phyloP scores from a whole-genome alignment of 2,113 vertebrate genomes.

The Callipepla squamata region DNA sequence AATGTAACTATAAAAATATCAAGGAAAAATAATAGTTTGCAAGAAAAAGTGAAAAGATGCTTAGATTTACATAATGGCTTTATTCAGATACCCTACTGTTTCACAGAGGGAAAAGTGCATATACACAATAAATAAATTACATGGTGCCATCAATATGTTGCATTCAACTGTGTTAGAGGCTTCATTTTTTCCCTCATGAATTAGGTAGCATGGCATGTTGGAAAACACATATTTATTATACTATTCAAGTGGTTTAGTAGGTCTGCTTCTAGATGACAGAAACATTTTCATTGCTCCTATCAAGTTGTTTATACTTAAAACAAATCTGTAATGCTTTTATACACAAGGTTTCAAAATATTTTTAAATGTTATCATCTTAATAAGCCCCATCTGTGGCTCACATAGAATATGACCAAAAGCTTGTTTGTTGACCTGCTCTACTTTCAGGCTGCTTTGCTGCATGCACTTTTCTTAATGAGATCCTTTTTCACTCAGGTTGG shows the following conservation, averaged over 20 bases:
- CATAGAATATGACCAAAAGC: neutral
- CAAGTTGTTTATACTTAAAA: neutral
- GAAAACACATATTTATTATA: slow-evolving; percentile 45
- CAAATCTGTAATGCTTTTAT: neutral
- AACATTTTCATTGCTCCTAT: neutral
- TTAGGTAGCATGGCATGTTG: neutral
- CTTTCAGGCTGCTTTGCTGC: neutral
- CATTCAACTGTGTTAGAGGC: slow-evolving; percentile 35
- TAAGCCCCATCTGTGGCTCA: neutral
- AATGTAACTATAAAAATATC: neutral
- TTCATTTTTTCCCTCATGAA: neutral
- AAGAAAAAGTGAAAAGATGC: slow-evolving; percentile 48
- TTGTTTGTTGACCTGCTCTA: neutral
- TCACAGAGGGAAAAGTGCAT: slow-evolving; percentile 35
- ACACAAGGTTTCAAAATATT: neutral
- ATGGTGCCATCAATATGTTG: slow-evolving; percentile 20
- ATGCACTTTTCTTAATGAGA: accelerated
- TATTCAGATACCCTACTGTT: slow-evolving; percentile 27
- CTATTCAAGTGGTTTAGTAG: slow-evolving; percentile 6
- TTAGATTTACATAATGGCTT: slow-evolving; percentile 44
- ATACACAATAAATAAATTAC: slow-evolving; percentile 62
- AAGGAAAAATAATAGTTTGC: slow-evolving; percentile 35
- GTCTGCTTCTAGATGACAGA: neutral
- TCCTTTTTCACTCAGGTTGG: neutral
- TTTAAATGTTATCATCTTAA: neutral